Evolutionary conservation across 1,140 invertebrate genomes (phyloP).

Genomic region (Conus betulinus): DNA sequence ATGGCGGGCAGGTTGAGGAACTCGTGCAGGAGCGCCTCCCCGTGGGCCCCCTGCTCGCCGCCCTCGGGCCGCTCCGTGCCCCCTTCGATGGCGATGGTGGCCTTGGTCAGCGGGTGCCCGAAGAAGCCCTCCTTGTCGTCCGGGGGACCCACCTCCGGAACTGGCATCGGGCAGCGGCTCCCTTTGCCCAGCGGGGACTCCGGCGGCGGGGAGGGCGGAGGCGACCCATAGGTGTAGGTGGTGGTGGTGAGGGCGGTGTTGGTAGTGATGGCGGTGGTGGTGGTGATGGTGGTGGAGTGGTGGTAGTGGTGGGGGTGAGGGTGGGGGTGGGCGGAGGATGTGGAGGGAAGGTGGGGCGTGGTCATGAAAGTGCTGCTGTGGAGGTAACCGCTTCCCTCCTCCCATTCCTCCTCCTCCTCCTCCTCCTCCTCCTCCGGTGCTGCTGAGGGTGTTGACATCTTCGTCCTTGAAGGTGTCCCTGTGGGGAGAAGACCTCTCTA

Average conservation of each 20-base stretch:
- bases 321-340: neutral
- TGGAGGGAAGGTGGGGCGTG: neutral
- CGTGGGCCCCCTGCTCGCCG: conserved; percentile 55
- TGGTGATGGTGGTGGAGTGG: neutral
- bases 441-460: neutral
- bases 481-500: no score
- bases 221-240: neutral
- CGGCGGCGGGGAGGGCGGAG: neutral
- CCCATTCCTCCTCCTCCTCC: neutral
- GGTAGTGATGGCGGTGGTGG: neutral
- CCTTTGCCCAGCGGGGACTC: neutral
- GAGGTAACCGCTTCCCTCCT: neutral
- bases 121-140: conserved; percentile 79
- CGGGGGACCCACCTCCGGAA: conserved; percentile 58
- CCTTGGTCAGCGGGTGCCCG: conserved; percentile 87
- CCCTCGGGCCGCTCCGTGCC: no score
- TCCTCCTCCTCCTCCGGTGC: neutral
- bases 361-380: neutral
- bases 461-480: conserved; percentile 14
- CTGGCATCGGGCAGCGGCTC: no score
- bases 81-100: conserved; percentile 82
- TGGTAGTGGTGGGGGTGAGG: neutral
- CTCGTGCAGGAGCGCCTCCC: conserved; percentile 82
- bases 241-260: neutral
- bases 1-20: conserved; percentile 81